These are phyloP conservation scores for Stenolophus ochropezus DNA, from an alignment of 2,888 invertebrate species.

Conservation along the genomic window DNA sequence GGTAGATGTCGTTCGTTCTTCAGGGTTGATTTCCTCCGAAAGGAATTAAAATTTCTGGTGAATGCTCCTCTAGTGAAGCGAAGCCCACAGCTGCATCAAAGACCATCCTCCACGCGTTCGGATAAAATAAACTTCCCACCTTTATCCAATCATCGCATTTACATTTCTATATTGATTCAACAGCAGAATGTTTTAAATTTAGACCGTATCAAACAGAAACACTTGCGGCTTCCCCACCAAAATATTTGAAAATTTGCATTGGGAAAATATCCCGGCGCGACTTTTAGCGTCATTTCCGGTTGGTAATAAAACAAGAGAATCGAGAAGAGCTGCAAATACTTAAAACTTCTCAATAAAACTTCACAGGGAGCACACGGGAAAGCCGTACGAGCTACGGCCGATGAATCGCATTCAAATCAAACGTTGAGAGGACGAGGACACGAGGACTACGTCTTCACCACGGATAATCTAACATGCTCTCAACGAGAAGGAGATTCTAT, in stretches of 20 bases:
- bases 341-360: slow-evolving; percentile 55
- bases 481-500: slow-evolving; percentile 7
- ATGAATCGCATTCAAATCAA: neutral
- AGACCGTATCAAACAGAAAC: slow-evolving; percentile 32
- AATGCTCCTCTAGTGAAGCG: neutral
- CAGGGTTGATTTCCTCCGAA: neutral
- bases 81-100: slow-evolving; percentile 19
- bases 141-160: slow-evolving; percentile 36
- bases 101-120: slow-evolving; percentile 7
- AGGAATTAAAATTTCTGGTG: neutral
- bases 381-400: neutral
- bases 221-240: slow-evolving; percentile 15
- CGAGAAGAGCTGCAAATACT: slow-evolving; percentile 40
- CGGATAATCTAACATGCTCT: neutral
- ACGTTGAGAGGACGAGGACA: neutral
- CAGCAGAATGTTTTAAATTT: slow-evolving; percentile 39
- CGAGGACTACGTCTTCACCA: neutral
- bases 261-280: slow-evolving; percentile 30
- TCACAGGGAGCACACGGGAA: neutral
- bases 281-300: slow-evolving; percentile 43
- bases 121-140: slow-evolving; percentile 39
- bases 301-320: slow-evolving; percentile 43
- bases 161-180: slow-evolving; percentile 33
- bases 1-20: neutral
- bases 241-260: slow-evolving; percentile 32